Base-by-base conservation (phyloP, 2,888 invertebrate species). In the Platycnemis pennipes region DNA sequence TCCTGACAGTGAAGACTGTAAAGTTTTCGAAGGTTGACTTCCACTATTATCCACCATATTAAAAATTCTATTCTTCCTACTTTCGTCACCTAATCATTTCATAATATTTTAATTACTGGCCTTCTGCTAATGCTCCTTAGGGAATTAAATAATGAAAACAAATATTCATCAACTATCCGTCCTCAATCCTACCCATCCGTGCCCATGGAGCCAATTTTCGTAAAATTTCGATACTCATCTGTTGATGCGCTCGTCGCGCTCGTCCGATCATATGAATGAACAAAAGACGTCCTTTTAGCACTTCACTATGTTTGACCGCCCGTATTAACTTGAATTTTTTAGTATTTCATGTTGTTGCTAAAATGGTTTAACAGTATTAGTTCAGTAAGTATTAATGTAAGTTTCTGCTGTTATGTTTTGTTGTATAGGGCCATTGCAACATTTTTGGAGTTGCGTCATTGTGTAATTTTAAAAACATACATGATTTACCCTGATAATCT, bases 191-290 rank as follows among this genome's bases (percentile, higher is more conserved):
- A 31, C 8, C 63, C 7, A 4, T 77, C 37, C 16, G 37, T 77
- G 77, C 77, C 37, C 77, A 77, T 77, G 77, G 77, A 77, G 77
- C 77, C 77, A 77, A 77, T 26, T 77, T 77, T 77, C 37, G n/a
- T 77, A 77, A 37, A 77, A 77, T 77, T n/a, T 77, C 77, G 77
- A 37, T 13, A 3, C 0, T 37, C 77, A 77, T 77, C 16, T 77
- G 31, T 77, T n/a, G 5, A 37, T 31, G 69, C n/a, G 69, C 31
- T 13, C 3, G 63, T 8, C 22, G 19, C 63, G 0, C 63, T 16
- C 13, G 0, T 77, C 37, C 77, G 37, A 77, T 77, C 37, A 31
- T 11, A 77, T 77, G 37, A 77, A 1, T 31, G 13, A 77, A 77
- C 77, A 77, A 77, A 37, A 77, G 77, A 77, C 77, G 1, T 77